Evolutionary conservation across 1,140 invertebrate genomes (phyloP), one percentile per base, ranked within the genome.

Genomic region (Ostrea denselamellosa): DNA sequence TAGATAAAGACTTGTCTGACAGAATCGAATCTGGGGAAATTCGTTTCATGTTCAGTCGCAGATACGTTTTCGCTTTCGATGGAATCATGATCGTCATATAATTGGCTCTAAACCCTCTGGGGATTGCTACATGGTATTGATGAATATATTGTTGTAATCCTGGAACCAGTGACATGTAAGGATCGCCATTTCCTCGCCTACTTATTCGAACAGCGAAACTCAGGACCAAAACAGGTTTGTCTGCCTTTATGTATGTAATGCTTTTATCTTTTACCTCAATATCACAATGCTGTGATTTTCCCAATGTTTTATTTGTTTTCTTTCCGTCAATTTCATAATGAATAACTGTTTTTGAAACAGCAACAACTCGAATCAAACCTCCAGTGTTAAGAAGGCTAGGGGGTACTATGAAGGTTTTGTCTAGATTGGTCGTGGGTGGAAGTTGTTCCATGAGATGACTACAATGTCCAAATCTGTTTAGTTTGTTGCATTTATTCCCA

Each of bases 361-460:
- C 81, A 22, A 83, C 17, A 1, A 83, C 34, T 83, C 81, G 44
- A n/a, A 83, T 34, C 52, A 83, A 19, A 3, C 52, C 52, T 9
- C 81, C 81, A 22, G 34, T 54, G 12, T n/a, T 83, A 19, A 19
- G n/a, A 12, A 71, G 68, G 17, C 52, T 83, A 8, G 81, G 81
- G 5, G 81, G 34, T 17, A 83, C 81, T 51, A 83, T 83, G 22
- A 52, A 83, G 17, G 81, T 83, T 22, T 8, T 83, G 52, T 83
- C 44, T 14, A 83, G 22, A 54, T 54, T 51, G 22, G 7, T 83
- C 7, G 81, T 83, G 14, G 81, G 81, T n/a, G 81, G 81, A 83
- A 83, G 44, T 17, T 52, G 44, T 83, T 83, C 81, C n/a, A 83
- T n/a, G 14, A 83, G 81, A 54, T 83, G 81, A 52, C 81, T 83